These are phyloP conservation scores for Bradysia coprophila DNA, from an alignment of 1,140 invertebrate species.

Conservation along the genomic window DNA sequence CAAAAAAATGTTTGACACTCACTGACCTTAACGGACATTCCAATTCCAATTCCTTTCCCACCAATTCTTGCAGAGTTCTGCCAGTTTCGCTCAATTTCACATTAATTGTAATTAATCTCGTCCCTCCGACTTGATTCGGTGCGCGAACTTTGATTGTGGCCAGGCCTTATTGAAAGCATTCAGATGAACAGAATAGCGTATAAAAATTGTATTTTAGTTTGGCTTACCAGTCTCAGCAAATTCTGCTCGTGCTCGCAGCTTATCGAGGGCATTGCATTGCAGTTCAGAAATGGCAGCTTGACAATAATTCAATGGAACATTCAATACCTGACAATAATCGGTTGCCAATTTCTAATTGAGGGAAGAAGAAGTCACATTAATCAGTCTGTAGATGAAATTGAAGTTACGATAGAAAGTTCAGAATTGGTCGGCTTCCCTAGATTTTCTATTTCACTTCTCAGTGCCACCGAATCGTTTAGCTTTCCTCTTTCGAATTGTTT, in stretches of 20 bases:
- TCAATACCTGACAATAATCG: constrained; percentile 31
- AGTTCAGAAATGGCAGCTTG: constrained; percentile 33
- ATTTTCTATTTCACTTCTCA: no score
- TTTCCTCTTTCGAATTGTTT: background rate
- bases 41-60: constrained; percentile 29
- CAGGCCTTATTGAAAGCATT: constrained; percentile 16
- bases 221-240: constrained; percentile 38
- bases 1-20: background rate
- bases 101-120: constrained; percentile 25
- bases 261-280: constrained; percentile 44
- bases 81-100: constrained; percentile 28
- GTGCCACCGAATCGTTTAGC: no score
- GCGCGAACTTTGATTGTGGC: constrained; percentile 18
- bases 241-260: constrained; percentile 36
- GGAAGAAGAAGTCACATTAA: background rate
- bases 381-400: background rate
- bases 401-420: no score
- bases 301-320: constrained; percentile 28
- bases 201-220: background rate
- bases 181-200: constrained; percentile 37
- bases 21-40: constrained; percentile 7
- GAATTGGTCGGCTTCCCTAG: no score
- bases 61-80: constrained; percentile 29
- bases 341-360: constrained; percentile 33
- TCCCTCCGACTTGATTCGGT: constrained; percentile 14